These are phyloP conservation scores for Polyodon spathula DNA, from an alignment of 2,113 vertebrate species.

Conservation along the genomic window DNA sequence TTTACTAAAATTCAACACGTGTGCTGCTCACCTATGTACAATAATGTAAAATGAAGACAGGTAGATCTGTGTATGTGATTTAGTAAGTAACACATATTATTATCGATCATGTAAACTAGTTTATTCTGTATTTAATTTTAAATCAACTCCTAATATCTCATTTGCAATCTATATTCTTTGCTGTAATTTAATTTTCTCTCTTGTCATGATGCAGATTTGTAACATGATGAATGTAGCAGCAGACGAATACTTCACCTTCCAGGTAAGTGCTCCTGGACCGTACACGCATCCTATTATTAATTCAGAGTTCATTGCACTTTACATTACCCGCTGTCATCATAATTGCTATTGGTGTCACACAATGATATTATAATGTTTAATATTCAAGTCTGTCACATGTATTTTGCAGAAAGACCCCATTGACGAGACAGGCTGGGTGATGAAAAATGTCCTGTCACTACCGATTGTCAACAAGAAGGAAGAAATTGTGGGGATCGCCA, in stretches of 20 bases:
- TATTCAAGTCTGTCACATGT: background rate
- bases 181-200: conserved; percentile 2
- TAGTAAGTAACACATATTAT: no score
- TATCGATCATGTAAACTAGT: no score
- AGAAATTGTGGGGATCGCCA: conserved; percentile 91
- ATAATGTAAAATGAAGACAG: no score
- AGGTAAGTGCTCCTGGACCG: conserved; percentile 55
- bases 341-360: background rate
- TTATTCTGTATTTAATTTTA: no score
- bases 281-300: background rate
- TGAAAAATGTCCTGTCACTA: conserved; percentile 87
- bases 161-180: no score
- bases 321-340: background rate
- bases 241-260: conserved; percentile 87
- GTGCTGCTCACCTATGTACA: no score
- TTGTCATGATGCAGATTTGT: conserved; percentile 70
- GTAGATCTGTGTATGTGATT: no score
- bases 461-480: conserved; percentile 98
- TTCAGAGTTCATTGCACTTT: background rate
- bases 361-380: background rate
- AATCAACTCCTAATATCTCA: no score
- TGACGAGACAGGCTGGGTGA: conserved; percentile 78
- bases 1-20: no score
- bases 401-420: conserved; percentile 75
- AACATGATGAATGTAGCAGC: conserved; percentile 93